These are phyloP conservation scores for Corythaixoides concolor DNA, from an alignment of 2,113 vertebrate species.

Conservation along the genomic window DNA sequence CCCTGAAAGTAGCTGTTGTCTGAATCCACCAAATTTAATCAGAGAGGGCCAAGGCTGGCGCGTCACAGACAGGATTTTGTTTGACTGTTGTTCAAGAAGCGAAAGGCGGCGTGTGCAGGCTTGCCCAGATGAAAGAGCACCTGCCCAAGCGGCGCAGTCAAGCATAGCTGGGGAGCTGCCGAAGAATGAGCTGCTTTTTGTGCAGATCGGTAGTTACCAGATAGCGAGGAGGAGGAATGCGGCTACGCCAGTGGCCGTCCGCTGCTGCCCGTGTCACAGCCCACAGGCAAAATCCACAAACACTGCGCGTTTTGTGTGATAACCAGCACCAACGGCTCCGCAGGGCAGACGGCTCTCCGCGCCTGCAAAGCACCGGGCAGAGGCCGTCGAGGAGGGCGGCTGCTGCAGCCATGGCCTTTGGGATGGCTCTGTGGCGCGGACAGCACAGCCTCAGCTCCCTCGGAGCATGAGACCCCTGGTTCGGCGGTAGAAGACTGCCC, in stretches of 20 bases:
- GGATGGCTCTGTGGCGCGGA: not conserved
- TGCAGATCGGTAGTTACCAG: not conserved
- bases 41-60: not conserved
- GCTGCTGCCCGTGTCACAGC: not conserved
- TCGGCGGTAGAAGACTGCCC: too few species aligned
- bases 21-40: not conserved
- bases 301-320: not conserved
- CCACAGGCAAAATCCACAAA: not conserved
- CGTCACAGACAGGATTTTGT: not conserved
- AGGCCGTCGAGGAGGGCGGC: not conserved
- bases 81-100: not conserved
- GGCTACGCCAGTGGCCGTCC: not conserved
- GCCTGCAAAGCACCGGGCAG: not conserved
- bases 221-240: not conserved
- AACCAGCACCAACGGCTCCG: not conserved
- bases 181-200: not conserved
- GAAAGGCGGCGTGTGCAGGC: not conserved
- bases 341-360: fast-evolving
- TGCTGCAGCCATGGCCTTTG: not conserved
- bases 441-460: not conserved
- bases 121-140: not conserved
- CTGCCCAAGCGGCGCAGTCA: not conserved
- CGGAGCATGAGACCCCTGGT: not conserved
- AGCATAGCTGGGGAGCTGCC: not conserved
- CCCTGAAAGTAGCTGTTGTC: not conserved